Evolutionary conservation across 2,797 vertebrate species (phyloP).

Genomic region (Euthynnus affinis): DNA sequence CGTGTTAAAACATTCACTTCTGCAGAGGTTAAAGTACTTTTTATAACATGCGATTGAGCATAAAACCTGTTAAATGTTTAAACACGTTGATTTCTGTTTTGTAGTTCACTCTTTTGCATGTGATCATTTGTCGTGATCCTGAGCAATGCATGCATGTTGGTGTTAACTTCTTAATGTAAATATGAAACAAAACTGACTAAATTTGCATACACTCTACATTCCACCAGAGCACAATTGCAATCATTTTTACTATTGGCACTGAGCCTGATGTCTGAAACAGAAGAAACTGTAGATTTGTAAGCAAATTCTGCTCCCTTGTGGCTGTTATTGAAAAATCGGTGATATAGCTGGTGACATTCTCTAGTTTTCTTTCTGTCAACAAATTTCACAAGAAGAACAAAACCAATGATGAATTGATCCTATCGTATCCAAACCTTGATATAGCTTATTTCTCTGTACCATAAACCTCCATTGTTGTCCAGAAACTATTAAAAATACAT

Average conservation of each 20-base stretch:
- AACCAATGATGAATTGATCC: neutral
- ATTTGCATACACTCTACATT: neutral
- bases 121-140: neutral
- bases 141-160: neutral
- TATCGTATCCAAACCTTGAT: neutral
- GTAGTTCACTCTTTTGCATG: neutral
- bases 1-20: neutral
- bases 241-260: neutral
- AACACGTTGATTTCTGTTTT: neutral
- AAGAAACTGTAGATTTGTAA: neutral
- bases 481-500: neutral
- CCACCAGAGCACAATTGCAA: neutral
- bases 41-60: neutral
- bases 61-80: neutral
- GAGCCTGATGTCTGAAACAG: neutral
- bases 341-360: neutral
- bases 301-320: conserved; percentile 40
- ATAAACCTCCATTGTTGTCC: neutral
- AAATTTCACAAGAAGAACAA: neutral
- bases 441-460: neutral
- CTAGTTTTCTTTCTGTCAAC: neutral
- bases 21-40: neutral
- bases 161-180: neutral
- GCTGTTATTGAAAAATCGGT: conserved; percentile 6
- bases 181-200: neutral